phyloP scores from a whole-genome alignment of 2,888 invertebrate species.

The Panzeria rudis region DNA sequence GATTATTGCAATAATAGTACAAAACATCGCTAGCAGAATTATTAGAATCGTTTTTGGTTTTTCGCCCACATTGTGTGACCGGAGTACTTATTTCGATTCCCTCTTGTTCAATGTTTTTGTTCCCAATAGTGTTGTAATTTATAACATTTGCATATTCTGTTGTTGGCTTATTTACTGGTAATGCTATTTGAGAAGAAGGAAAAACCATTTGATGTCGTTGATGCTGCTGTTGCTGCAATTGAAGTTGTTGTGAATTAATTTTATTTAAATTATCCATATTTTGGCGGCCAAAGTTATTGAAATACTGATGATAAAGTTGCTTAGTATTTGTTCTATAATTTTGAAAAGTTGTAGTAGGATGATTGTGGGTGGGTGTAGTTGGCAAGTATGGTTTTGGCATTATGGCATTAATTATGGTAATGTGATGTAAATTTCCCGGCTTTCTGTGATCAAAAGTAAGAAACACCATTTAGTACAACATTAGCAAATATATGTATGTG shows the following conservation, averaged over 20 bases:
- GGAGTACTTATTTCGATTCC: conserved; percentile 14
- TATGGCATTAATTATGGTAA: conserved; percentile 66
- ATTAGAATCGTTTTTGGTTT: conserved; percentile 26
- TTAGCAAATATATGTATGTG: background rate
- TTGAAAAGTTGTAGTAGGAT: conserved; percentile 46
- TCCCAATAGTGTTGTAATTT: conserved; percentile 7
- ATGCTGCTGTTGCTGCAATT: conserved; percentile 17
- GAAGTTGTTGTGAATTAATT: conserved; percentile 42
- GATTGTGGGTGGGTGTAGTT: conserved; percentile 45
- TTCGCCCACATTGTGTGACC: conserved; percentile 35
- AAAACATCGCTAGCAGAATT: conserved; percentile 44
- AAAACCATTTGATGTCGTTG: conserved; percentile 18
- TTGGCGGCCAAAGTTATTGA: conserved; percentile 49
- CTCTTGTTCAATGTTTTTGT: conserved; percentile 5
- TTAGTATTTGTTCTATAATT: conserved; percentile 61
- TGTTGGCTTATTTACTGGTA: conserved; percentile 30
- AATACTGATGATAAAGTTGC: conserved; percentile 49
- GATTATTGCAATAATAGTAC: conserved; percentile 64
- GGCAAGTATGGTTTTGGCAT: conserved; percentile 66
- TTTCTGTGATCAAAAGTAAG: conserved; percentile 54
- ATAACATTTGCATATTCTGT: conserved; percentile 20
- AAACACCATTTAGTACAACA: background rate
- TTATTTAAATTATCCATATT: conserved; percentile 54
- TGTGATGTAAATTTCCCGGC: conserved; percentile 66
- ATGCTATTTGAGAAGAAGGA: conserved; percentile 19